A percentile compares a stretch with the other conserved stretches of the same genome.
Evolutionary conservation across 2,888 invertebrate species (phyloP).

Genomic region (Heteromyza rotundicornis): DNA sequence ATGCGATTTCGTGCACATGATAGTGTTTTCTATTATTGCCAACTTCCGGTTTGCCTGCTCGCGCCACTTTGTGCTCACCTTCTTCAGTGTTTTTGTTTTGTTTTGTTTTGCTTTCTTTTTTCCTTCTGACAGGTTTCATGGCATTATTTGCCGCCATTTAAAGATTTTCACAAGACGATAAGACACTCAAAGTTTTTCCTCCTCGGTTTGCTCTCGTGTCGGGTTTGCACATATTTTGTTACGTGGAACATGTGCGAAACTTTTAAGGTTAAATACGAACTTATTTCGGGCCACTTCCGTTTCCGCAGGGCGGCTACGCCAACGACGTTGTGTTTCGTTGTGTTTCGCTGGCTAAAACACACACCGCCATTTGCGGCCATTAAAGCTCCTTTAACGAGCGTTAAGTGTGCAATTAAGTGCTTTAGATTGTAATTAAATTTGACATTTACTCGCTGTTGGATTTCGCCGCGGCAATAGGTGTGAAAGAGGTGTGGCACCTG

Average conservation of each 20-base stretch:
- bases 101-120: no score
- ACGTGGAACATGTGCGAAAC: no score
- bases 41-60: not conserved
- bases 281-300: not conserved
- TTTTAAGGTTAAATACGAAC: no score
- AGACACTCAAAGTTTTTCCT: not conserved
- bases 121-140: not conserved
- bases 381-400: constrained; percentile 2
- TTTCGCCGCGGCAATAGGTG: not conserved
- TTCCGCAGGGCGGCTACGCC: not conserved
- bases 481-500: not conserved
- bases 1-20: constrained; percentile 2
- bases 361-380: not conserved
- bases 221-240: no score
- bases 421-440: not conserved
- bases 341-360: not conserved
- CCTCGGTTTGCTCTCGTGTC: no score
- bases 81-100: no score
- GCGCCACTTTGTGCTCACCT: no score
- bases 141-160: not conserved
- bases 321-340: no score
- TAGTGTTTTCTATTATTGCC: not conserved
- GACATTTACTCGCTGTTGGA: not conserved
- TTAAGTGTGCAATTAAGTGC: not conserved
- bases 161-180: not conserved